Evolutionary conservation across 1,140 invertebrate species (phyloP).

Genomic region (Zaprionus lachaisei): DNA sequence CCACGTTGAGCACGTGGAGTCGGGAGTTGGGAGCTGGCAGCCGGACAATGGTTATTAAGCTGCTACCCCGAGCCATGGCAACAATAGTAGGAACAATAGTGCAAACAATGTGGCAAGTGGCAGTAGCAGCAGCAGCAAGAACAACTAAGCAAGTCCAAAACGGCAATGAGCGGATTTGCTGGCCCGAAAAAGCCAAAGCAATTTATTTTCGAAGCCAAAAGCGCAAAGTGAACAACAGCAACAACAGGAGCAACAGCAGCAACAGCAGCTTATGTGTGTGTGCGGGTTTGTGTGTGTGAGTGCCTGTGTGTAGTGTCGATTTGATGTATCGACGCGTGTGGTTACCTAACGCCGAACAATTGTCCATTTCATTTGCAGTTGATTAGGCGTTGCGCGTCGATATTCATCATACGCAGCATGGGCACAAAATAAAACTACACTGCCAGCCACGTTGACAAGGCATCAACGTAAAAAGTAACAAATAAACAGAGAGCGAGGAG

Average conservation of each 20-base stretch:
- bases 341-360: slow-evolving; percentile 68
- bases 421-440: slow-evolving; percentile 34
- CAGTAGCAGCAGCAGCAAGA: slow-evolving; percentile 24
- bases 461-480: slow-evolving; percentile 5
- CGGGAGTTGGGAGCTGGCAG: slow-evolving; percentile 48
- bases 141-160: slow-evolving; percentile 50
- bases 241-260: slow-evolving; percentile 45
- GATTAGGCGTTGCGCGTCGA: slow-evolving; percentile 66
- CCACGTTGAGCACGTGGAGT: slow-evolving; percentile 69
- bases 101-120: slow-evolving; percentile 26
- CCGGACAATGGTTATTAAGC: slow-evolving; percentile 22
- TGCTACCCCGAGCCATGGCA: slow-evolving; percentile 12
- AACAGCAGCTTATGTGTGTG: slow-evolving; percentile 28
- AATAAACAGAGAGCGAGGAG: not conserved
- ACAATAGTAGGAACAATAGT: slow-evolving; percentile 37
- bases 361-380: slow-evolving; percentile 82
- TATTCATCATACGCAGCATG: slow-evolving; percentile 75
- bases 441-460: slow-evolving; percentile 1
- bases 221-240: slow-evolving; percentile 66
- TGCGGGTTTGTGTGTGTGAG: slow-evolving; percentile 14
- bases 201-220: slow-evolving; percentile 75
- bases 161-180: slow-evolving; percentile 79
- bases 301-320: slow-evolving; percentile 60
- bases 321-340: slow-evolving; percentile 78
- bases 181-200: slow-evolving; percentile 73